Evolutionary conservation across 2,797 vertebrate genomes (phyloP).

Genomic region (Buceros bicornis): DNA sequence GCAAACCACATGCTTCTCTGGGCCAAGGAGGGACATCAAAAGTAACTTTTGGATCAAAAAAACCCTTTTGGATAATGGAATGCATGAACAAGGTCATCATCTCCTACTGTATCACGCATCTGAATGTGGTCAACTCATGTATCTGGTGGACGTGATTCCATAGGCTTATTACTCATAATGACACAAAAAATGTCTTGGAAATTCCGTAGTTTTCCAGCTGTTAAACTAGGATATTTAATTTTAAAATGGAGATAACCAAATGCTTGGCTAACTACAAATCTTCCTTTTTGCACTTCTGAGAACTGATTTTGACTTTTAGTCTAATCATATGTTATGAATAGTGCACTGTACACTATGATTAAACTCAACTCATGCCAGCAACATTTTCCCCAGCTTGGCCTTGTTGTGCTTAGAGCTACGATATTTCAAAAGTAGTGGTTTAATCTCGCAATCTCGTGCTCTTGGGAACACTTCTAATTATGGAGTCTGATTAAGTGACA

Average conservation of each 20-base stretch:
- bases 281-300: background rate
- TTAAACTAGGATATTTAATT: background rate
- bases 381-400: background rate
- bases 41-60: background rate
- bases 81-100: background rate
- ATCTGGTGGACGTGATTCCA: background rate
- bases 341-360: background rate
- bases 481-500: background rate
- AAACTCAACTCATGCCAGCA: background rate
- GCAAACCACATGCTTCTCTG: background rate
- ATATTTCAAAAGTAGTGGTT: background rate
- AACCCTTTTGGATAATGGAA: background rate
- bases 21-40: background rate
- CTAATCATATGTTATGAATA: background rate
- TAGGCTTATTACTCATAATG: background rate
- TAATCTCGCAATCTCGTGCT: background rate
- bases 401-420: background rate
- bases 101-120: background rate
- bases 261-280: background rate
- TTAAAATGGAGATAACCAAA: background rate
- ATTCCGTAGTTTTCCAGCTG: background rate
- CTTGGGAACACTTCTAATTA: background rate
- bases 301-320: background rate
- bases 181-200: background rate
- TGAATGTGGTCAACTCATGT: background rate